Evolutionary conservation across 1,140 invertebrate species (phyloP).

Genomic region (Hermetia illucens): DNA sequence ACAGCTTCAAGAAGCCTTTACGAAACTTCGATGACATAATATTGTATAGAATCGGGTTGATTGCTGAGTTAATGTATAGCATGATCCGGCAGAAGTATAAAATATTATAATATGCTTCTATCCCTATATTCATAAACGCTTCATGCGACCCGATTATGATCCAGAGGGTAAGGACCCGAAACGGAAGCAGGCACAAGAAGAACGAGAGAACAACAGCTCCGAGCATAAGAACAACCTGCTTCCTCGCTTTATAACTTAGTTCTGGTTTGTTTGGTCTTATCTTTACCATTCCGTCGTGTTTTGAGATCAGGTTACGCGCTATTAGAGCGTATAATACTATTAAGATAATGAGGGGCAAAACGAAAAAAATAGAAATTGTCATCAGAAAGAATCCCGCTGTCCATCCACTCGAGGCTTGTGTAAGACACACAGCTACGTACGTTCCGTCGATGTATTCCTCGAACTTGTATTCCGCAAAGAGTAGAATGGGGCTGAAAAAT

Average conservation of each 20-base stretch:
- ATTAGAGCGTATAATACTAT: constrained; percentile 72
- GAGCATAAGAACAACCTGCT: constrained; percentile 76
- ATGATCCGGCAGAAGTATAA: constrained; percentile 76
- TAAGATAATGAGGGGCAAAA: constrained; percentile 64
- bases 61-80: constrained; percentile 77
- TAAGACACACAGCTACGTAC: constrained; percentile 54
- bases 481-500: constrained; percentile 60
- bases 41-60: constrained; percentile 83
- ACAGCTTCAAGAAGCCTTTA: constrained; percentile 59
- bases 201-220: constrained; percentile 82
- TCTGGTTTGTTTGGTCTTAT: constrained; percentile 33
- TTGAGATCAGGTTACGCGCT: constrained; percentile 65
- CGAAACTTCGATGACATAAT: constrained; percentile 86
- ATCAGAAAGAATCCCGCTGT: constrained; percentile 61
- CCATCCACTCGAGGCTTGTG: constrained; percentile 55
- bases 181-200: constrained; percentile 78
- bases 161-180: constrained; percentile 72
- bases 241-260: constrained; percentile 42
- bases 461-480: constrained; percentile 54
- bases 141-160: constrained; percentile 59
- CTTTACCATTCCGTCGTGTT: constrained; percentile 50
- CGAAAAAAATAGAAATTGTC: constrained; percentile 68
- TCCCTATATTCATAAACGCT: constrained; percentile 45
- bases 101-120: constrained; percentile 70
- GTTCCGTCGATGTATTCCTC: constrained; percentile 54